A percentile compares a stretch with the other conserved stretches of the same genome.
These are phyloP conservation scores for Lithophane semibrunnea DNA, from an alignment of 2,888 invertebrate genomes.

Conservation along the genomic window DNA sequence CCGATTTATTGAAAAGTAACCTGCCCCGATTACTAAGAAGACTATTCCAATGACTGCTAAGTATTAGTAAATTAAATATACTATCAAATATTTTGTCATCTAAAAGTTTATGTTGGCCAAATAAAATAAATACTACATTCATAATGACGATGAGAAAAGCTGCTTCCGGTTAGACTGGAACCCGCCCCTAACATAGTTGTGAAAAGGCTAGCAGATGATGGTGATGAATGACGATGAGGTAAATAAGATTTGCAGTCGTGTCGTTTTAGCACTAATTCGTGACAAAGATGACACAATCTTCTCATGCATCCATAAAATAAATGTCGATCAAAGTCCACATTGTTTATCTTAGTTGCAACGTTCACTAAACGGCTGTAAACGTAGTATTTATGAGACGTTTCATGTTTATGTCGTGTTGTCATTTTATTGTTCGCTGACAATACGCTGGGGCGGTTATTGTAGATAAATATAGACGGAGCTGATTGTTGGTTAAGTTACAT, in stretches of 20 bases:
- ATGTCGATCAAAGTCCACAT: conserved; percentile 11
- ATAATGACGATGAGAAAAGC: background rate
- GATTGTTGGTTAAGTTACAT: conserved; percentile 16
- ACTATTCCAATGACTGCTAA: background rate
- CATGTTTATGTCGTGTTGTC: conserved; percentile 11
- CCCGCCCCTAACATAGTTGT: background rate
- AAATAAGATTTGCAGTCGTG: background rate
- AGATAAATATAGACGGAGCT: conserved; percentile 32
- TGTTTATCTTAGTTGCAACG: conserved; percentile 16
- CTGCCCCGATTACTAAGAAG: too few relatives aligned
- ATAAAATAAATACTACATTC: background rate
- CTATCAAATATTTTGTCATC: background rate
- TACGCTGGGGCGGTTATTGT: conserved; percentile 2
- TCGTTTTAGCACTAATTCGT: background rate
- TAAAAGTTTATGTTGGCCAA: background rate
- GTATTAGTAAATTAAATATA: background rate
- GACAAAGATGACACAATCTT: background rate
- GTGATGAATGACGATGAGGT: background rate
- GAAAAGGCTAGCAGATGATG: background rate
- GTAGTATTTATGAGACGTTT: conserved; percentile 31
- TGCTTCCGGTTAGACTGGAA: background rate
- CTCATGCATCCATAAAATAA: background rate
- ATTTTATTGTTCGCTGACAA: conserved; percentile 40
- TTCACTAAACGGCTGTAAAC: conserved; percentile 17
- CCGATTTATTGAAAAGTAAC: background rate